Conservation (phyloP, 2,113 vertebrate genomes). For the Forbesichthys papilliferus region DNA sequence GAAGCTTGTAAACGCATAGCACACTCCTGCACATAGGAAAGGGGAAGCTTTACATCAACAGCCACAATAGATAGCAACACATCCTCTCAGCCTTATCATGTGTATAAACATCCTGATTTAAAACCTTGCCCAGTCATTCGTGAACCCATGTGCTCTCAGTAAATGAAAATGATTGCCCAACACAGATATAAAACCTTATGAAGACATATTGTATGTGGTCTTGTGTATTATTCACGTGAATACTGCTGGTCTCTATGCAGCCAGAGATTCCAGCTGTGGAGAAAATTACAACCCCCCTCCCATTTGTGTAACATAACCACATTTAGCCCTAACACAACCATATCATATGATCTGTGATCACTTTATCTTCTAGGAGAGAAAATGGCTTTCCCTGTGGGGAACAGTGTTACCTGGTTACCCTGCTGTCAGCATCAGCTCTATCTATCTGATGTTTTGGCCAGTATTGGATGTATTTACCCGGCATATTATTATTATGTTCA, state of each 20-base stretch:
- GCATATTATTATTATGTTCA: background rate
- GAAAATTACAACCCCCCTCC: slow-evolving; percentile 43
- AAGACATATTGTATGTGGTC: slow-evolving; percentile 24
- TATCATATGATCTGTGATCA: slow-evolving; percentile 50
- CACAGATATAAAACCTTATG: slow-evolving; percentile 35
- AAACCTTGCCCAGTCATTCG: background rate
- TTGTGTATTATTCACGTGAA: slow-evolving; percentile 27
- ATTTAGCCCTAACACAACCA: slow-evolving; percentile 38
- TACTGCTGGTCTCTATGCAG: slow-evolving; percentile 30
- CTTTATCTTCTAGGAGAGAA: slow-evolving; percentile 44
- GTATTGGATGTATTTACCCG: background rate
- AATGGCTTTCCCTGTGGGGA: slow-evolving; percentile 31
- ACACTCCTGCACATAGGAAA: slow-evolving; percentile 34
- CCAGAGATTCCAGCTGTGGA: slow-evolving; percentile 23
- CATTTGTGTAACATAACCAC: slow-evolving; percentile 44
- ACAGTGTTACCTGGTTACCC: slow-evolving; percentile 17
- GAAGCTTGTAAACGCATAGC: slow-evolving; percentile 52
- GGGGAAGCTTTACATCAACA: slow-evolving; percentile 47
- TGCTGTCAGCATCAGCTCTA: background rate
- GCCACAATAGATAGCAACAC: slow-evolving; percentile 25
- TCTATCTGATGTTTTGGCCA: too few relatives aligned
- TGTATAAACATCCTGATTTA: slow-evolving; percentile 37
- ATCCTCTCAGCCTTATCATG: slow-evolving; percentile 18
- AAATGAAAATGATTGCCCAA: slow-evolving; percentile 21
- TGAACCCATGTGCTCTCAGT: slow-evolving; percentile 5